A percentile compares a stretch with the other conserved stretches of the same genome.
Evolutionary conservation across 2,888 invertebrate species (phyloP).

Genomic region (Stegophylla sp.): DNA sequence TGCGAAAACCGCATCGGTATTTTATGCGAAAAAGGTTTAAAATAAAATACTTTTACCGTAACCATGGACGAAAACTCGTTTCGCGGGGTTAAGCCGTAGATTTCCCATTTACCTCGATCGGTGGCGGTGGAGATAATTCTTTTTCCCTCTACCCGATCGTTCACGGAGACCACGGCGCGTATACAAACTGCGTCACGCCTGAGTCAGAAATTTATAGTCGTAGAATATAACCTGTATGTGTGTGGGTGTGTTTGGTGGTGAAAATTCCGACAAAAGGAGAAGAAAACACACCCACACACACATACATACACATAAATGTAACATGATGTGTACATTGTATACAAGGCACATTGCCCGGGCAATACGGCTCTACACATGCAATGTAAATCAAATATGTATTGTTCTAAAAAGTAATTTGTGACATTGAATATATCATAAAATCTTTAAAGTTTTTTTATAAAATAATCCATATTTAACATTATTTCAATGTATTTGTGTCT

Average conservation of each 20-base stretch:
- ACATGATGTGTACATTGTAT: not conserved
- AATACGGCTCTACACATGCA: too few relatives aligned
- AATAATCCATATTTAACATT: too few relatives aligned
- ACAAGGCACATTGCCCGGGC: too few relatives aligned
- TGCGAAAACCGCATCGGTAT: constrained; percentile 19
- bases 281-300: not conserved
- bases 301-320: not conserved
- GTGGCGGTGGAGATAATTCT: constrained; percentile 43
- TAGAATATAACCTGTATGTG: not conserved
- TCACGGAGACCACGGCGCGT: not conserved
- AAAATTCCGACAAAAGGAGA: not conserved
- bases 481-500: too few relatives aligned
- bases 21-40: constrained; percentile 43
- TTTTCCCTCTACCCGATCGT: constrained; percentile 5
- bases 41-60: constrained; percentile 39
- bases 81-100: constrained; percentile 29
- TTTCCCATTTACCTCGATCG: constrained; percentile 43
- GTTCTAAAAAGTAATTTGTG: too few relatives aligned
- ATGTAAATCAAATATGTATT: too few relatives aligned
- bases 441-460: too few relatives aligned
- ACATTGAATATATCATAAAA: too few relatives aligned
- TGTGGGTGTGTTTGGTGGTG: not conserved
- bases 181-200: not conserved
- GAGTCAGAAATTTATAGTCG: constrained; percentile 41
- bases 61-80: constrained; percentile 35